Conservation (phyloP, 2,113 vertebrate genomes). For the Colossoma macropomum region DNA sequence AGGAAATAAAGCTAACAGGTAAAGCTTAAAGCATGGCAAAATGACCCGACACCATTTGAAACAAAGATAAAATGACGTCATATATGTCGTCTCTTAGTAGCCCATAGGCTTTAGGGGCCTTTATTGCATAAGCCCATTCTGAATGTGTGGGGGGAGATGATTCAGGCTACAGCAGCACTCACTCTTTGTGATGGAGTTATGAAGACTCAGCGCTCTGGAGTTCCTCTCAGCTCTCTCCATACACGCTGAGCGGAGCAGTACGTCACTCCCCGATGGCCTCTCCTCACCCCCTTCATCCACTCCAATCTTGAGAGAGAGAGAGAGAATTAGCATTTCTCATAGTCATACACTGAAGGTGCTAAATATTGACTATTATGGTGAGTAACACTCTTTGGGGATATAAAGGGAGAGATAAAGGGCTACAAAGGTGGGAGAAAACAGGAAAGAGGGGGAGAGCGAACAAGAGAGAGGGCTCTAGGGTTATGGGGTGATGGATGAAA, state of each 20-base stretch:
- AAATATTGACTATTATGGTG: not conserved
- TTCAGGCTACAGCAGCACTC: constrained; percentile 53
- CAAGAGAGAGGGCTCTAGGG: constrained; percentile 27
- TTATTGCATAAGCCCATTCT: not conserved
- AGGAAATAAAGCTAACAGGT: no score
- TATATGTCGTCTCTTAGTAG: not conserved
- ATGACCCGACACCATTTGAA: not conserved
- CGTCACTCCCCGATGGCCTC: constrained; percentile 72
- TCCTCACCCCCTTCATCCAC: constrained; percentile 66
- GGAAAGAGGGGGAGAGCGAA: constrained; percentile 38
- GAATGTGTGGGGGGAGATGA: not conserved
- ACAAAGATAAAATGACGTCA: not conserved
- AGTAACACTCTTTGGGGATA: not conserved
- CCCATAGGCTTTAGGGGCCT: not conserved
- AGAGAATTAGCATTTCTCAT: not conserved
- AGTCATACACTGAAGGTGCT: not conserved
- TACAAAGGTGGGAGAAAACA: not conserved
- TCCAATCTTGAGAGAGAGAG: constrained; percentile 61
- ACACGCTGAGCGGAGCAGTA: constrained; percentile 54
- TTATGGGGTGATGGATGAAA: constrained; percentile 1
- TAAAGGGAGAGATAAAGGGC: constrained; percentile 6
- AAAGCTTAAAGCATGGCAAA: no score
- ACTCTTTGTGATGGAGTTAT: constrained; percentile 91
- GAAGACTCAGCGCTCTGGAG: constrained; percentile 83
- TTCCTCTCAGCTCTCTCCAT: constrained; percentile 80